phyloP scores from a whole-genome alignment of 1,140 invertebrate genomes.

The Mylabris phalerata region DNA sequence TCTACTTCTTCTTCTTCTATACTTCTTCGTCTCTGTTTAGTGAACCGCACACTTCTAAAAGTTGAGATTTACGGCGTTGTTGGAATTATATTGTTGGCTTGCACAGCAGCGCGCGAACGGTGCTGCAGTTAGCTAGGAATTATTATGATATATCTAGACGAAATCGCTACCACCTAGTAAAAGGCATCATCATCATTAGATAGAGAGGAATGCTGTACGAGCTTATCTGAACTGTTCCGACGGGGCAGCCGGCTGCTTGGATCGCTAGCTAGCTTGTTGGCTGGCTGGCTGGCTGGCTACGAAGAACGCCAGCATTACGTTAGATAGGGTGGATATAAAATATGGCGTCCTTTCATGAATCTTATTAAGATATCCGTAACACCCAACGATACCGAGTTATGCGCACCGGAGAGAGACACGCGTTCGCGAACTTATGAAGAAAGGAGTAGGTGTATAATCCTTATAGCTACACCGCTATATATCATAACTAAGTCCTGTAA shows the following conservation, averaged over 20 bases:
- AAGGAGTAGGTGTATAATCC: slow-evolving; percentile 46
- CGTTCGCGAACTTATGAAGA: slow-evolving; percentile 42
- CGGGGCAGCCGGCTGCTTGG: slow-evolving; percentile 17
- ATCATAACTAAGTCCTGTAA: slow-evolving; percentile 43
- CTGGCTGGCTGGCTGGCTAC: slow-evolving; percentile 6
- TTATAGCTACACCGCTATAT: slow-evolving; percentile 44
- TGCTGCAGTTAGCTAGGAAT: slow-evolving; percentile 45
- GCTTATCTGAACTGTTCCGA: slow-evolving; percentile 33
- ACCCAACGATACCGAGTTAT: slow-evolving; percentile 39
- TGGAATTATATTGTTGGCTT: slow-evolving; percentile 56
- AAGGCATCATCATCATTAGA: slow-evolving; percentile 29
- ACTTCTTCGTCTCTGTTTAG: slow-evolving; percentile 33
- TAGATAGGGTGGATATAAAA: slow-evolving; percentile 55
- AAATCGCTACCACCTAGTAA: slow-evolving; percentile 37
- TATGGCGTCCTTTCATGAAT: slow-evolving; percentile 64
- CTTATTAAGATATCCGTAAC: slow-evolving; percentile 62
- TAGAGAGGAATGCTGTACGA: slow-evolving; percentile 21
- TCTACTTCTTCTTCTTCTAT: no score
- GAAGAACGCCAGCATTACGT: slow-evolving; percentile 31
- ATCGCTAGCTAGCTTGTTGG: no score
- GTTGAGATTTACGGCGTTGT: slow-evolving; percentile 61
- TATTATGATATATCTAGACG: slow-evolving; percentile 50
- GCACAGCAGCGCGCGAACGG: slow-evolving; percentile 40
- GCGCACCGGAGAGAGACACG: slow-evolving; percentile 32
- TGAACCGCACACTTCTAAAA: slow-evolving; percentile 52